Conservation (phyloP, 2,113 vertebrate species). For the Tenebrosternarchus preto region DNA sequence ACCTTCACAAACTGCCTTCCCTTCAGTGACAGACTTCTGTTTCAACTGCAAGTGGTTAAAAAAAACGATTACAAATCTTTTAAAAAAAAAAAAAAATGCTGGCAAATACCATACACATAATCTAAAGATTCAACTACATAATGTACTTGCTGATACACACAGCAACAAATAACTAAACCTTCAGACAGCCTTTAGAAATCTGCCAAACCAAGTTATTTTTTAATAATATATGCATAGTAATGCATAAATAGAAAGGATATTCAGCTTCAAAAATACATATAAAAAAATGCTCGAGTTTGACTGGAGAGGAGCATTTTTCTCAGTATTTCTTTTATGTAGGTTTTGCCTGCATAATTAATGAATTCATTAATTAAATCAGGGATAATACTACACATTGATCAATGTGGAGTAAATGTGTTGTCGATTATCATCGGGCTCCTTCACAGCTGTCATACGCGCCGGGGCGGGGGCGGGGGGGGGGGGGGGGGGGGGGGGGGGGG, state of each 20-base stretch:
- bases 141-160: not conserved
- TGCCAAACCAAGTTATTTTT: too few relatives aligned
- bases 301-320: not conserved
- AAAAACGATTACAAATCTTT: too few relatives aligned
- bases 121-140: not conserved
- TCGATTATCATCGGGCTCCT: conserved; percentile 67
- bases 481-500: too few relatives aligned
- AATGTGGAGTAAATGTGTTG: too few relatives aligned
- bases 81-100: not conserved
- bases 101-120: not conserved
- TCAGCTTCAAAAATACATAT: not conserved
- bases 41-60: not conserved
- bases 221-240: conserved; percentile 7
- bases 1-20: too few relatives aligned
- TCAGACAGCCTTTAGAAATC: not conserved
- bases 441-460: too few relatives aligned
- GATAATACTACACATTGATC: too few relatives aligned
- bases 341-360: conserved; percentile 70
- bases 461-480: conserved; percentile 57
- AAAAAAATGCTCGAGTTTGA: not conserved
- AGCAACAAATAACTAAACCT: not conserved
- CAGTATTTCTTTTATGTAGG: conserved; percentile 44
- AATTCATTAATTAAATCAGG: too few relatives aligned
- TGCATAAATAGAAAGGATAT: not conserved
- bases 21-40: not conserved